These are phyloP conservation scores for Diplodus sargus DNA, from an alignment of 2,797 vertebrate species.

Conservation along the genomic window DNA sequence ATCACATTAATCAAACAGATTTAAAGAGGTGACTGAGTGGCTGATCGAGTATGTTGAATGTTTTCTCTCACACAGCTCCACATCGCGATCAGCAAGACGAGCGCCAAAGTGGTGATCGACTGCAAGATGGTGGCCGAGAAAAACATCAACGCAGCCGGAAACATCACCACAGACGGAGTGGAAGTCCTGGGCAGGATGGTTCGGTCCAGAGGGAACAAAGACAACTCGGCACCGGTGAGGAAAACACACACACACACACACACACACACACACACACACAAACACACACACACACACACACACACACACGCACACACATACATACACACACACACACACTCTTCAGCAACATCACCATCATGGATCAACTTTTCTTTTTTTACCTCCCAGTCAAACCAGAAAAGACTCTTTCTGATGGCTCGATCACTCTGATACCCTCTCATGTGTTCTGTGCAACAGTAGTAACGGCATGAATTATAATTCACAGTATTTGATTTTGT, in stretches of 20 bases:
- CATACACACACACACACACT: too few relatives aligned
- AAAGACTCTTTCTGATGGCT: neutral
- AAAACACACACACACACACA: neutral
- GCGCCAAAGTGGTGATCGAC: constrained; percentile 90
- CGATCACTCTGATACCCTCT: neutral
- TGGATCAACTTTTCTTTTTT: too few relatives aligned
- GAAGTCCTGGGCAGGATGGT: constrained; percentile 96
- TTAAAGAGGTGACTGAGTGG: neutral
- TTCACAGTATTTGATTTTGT: neutral
- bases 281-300: too few relatives aligned
- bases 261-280: too few relatives aligned
- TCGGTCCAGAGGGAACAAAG: constrained; percentile 89
- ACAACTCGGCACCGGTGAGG: constrained; percentile 93
- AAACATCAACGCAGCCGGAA: constrained; percentile 90
- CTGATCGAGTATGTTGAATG: neutral
- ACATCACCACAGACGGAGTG: constrained; percentile 90
- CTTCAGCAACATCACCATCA: too few relatives aligned
- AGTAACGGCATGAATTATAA: neutral
- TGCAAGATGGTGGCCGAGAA: constrained; percentile 92
- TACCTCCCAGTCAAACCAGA: neutral
- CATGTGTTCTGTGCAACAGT: too few relatives aligned
- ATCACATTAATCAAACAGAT: neutral
- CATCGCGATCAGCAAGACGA: constrained; percentile 92
- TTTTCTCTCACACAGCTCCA: constrained; percentile 86
- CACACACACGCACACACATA: too few relatives aligned